phyloP scores from a whole-genome alignment of 2,888 invertebrate species.

The Phymatocera aterrima region DNA sequence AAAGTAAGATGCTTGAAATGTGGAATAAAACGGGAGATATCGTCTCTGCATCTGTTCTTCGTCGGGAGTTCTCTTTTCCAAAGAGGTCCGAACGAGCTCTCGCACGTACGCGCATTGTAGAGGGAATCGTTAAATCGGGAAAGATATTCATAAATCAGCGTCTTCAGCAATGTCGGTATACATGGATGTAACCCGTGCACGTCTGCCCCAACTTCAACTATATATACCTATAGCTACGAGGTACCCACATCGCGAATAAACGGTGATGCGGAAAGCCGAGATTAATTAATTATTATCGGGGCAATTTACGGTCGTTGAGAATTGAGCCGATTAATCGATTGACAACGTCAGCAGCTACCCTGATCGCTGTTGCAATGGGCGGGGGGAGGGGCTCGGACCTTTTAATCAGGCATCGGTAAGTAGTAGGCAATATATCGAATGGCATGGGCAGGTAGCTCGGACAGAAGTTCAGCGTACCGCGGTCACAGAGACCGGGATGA shows the following conservation, averaged over 20 bases:
- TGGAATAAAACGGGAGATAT: no score
- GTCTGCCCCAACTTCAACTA: no score
- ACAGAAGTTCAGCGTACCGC: not conserved
- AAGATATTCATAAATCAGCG: no score
- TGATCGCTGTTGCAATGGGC: not conserved
- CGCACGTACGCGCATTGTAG: no score
- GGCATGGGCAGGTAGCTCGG: not conserved
- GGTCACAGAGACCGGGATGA: not conserved
- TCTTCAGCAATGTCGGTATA: no score
- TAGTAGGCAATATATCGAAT: not conserved
- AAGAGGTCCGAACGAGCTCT: no score
- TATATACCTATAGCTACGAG: not conserved
- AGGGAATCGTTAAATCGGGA: no score
- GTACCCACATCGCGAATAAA: not conserved
- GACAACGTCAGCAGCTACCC: not conserved
- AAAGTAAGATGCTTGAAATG: no score
- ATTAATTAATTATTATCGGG: slow-evolving; percentile 22
- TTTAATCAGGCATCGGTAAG: slow-evolving; percentile 18
- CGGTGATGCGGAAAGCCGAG: not conserved
- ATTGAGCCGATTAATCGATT: slow-evolving; percentile 14
- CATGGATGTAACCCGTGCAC: no score
- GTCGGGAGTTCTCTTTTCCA: no score
- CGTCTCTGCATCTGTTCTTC: no score
- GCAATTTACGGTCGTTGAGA: slow-evolving; percentile 10
- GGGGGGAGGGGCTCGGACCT: not conserved